These are phyloP conservation scores for Phrynocephalus vlangalii DNA, from an alignment of 2,797 vertebrate species.

Conservation along the genomic window DNA sequence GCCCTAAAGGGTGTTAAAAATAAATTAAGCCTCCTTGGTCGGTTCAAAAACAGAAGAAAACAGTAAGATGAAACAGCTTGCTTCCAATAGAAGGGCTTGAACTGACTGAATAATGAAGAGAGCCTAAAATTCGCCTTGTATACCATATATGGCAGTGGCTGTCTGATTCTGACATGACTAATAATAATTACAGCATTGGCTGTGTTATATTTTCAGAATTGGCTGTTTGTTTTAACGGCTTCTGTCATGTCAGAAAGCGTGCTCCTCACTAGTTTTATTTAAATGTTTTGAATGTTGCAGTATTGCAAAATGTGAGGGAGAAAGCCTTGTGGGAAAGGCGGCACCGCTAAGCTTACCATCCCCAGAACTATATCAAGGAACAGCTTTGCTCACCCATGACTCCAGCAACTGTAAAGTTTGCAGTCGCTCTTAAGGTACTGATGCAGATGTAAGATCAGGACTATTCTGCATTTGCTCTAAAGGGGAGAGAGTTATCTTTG, in stretches of 20 bases:
- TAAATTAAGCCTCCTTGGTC: constrained; percentile 10
- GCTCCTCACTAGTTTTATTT: constrained; percentile 3
- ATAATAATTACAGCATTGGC: constrained; percentile 2
- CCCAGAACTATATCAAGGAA: constrained; percentile 6
- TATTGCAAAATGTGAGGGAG: constrained; percentile 11
- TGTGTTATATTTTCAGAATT: constrained; percentile 47
- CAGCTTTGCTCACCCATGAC: neutral
- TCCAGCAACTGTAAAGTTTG: neutral
- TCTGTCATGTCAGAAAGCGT: constrained; percentile 56
- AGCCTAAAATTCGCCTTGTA: neutral
- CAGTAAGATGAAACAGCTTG: constrained; percentile 16
- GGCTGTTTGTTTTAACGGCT: constrained; percentile 63
- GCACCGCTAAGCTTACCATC: neutral
- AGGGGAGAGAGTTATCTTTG: neutral
- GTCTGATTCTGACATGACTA: neutral
- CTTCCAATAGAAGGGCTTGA: constrained; percentile 27
- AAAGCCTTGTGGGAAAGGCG: neutral
- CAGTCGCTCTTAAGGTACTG: neutral
- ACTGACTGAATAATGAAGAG: constrained; percentile 3
- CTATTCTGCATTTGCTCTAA: neutral
- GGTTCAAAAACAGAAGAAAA: neutral
- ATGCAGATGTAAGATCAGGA: neutral
- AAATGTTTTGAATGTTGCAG: constrained; percentile 18
- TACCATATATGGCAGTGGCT: constrained; percentile 18
- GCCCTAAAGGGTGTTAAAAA: constrained; percentile 20